Conservation (phyloP, 1,140 invertebrate genomes). For the Drosophila tani region DNA sequence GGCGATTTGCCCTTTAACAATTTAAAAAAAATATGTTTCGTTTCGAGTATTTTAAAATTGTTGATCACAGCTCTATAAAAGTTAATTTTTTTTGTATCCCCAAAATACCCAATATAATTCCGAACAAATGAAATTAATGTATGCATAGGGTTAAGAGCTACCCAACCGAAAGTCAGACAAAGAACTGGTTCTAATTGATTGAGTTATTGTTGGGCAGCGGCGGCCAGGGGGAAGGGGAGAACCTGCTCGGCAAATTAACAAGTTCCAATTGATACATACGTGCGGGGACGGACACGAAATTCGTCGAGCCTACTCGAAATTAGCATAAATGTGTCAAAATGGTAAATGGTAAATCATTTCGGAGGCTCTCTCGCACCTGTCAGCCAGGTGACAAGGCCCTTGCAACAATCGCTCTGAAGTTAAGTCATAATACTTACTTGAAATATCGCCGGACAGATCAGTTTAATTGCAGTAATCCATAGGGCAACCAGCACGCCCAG, state of each 20-base stretch:
- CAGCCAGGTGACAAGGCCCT: slow-evolving; percentile 39
- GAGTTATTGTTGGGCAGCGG: slow-evolving; percentile 21
- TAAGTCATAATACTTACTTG: slow-evolving; percentile 10
- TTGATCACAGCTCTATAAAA: too few species aligned
- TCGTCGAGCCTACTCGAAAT: slow-evolving; percentile 47
- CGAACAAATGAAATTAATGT: background rate
- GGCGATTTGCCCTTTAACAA: too few species aligned
- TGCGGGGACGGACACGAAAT: slow-evolving; percentile 42
- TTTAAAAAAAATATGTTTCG: too few species aligned
- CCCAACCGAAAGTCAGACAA: slow-evolving; percentile 12
- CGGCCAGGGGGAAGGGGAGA: slow-evolving; percentile 42
- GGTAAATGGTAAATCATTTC: slow-evolving; percentile 50
- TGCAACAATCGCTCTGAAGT: slow-evolving; percentile 10
- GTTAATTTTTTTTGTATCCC: too few species aligned
- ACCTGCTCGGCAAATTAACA: slow-evolving; percentile 74
- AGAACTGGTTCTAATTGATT: slow-evolving; percentile 54
- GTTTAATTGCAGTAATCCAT: slow-evolving; percentile 30
- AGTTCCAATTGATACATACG: slow-evolving; percentile 71
- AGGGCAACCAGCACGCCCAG: slow-evolving; percentile 16
- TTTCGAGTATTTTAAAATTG: too few species aligned
- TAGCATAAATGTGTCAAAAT: slow-evolving; percentile 52
- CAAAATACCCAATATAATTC: background rate
- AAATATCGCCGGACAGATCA: slow-evolving; percentile 14
- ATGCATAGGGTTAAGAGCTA: slow-evolving; percentile 15
- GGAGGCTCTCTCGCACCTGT: slow-evolving; percentile 7